Base-by-base conservation (phyloP, 2,888 invertebrate genomes). In the Dolomedes plantarius region DNA sequence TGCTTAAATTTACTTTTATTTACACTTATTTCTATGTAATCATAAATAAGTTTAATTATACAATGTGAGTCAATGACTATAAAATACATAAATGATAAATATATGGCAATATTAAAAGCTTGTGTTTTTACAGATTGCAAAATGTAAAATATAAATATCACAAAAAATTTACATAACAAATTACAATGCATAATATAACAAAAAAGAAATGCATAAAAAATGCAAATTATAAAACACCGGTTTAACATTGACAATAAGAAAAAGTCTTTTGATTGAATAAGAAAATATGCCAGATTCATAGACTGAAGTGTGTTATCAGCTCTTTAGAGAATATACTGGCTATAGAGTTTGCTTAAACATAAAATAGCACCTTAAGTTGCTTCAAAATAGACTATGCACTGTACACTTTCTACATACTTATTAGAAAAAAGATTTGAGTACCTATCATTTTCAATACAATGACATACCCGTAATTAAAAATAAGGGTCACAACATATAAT, bases 321-420 rank as follows among this genome's bases (percentile, higher is more conserved):
- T 3, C 23, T 56, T 3, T 56, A 19, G 19, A 56, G 19, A 56
- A 56, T 56, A 56, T 56, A 23, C 56, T 56, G 56, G 56, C 56
- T 56, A 56, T 23, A 56, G 23, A 23, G 16, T 56, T 3, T 11
- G 23, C 16, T 56, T 1, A 23, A 56, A 56, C 56, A 56, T 11
- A 74, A 73, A 81, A 81, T 81, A 81, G 81, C 81, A 81, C 81
- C 81, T 74, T 81, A 81, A 64, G 32, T 77, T 68, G 46, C 67
- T 68, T 50, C 36, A 77, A 76, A 76, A 76, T 76, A 76, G 31
- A 23, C 68, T 78, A 39, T 78, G 71, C 71, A 62, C 69, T 80
- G 73, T 80, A 80, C 79, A 80, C 29, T 80, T 80, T 79, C 79
- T 72, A 79, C 72, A 80, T 65, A n/a, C 16, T 19, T 39, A 27